Evolutionary conservation across 2,888 invertebrate genomes (phyloP), one percentile per base, ranked within the genome.

Genomic region (Lithophane socia): DNA sequence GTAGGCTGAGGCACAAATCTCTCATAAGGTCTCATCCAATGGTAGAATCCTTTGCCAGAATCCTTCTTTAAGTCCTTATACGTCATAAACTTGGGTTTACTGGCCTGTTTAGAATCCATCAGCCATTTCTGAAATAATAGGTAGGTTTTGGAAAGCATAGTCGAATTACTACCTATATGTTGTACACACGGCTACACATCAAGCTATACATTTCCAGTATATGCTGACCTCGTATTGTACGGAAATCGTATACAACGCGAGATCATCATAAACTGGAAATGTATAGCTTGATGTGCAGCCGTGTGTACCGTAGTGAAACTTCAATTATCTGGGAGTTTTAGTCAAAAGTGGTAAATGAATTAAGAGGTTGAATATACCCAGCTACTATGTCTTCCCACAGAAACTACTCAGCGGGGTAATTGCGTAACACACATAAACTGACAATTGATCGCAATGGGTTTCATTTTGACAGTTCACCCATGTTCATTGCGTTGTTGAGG

Each of bases 11-110:
- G 92, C 58, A 90, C 81, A 74, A 94, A 96, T 76, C 94, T 91
- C 7, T 90, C 90, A 79, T 94, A 96, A 0, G 96, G 96, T 12
- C 96, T 92, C 97, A 96, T 96, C 97, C 97, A 96, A 67, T 95
- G 94, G 76, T 96, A 97, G 80, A 95, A 96, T 0, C 96, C 96
- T 91, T 96, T 96, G 3, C 94, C 94, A 1, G 77, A 44, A 73
- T 96, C 94, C 56, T 90, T 86, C 80, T 94, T 94, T 56, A 96
- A 87, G 86, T 96, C 94, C 80, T 94, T 95, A 83, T 92, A 95
- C 0, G 91, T 92, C 47, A 96, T 76, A 78, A 93, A 89, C 71
- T 92, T 92, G 1, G 96, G 96, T 83, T 93, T 95, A 67, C 90
- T 83, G 0, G 94, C 91, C 56, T 94, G 85, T 82, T 93, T 94